Evolutionary conservation across 2,888 invertebrate species (phyloP), one percentile per base, ranked within the genome.

Genomic region (Tenthredo mesomela): DNA sequence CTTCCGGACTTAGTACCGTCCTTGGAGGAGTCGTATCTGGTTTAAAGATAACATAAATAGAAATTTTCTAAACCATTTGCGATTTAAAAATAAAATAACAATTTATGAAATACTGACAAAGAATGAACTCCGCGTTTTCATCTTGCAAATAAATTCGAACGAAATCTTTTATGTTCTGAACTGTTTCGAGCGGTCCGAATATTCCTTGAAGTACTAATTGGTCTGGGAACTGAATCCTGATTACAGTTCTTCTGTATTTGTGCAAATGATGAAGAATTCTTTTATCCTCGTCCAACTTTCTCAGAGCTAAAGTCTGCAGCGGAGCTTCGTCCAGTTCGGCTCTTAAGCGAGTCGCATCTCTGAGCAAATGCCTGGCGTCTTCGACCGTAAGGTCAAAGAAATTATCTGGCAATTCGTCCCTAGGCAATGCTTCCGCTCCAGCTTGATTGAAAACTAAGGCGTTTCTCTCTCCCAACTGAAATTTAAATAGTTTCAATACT

Each of bases 221-320:
- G 93, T 98, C 97, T 2, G 98, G 98, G 93, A 99, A 98, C 91
- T 97, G 96, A 86, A 99, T 94, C 84, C 98, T 94, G 73, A 99
- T 96, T 12, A 98, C 96, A 77, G 96, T 96, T 90, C 96, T 95
- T 89, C 96, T 96, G 93, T 98, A 98, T 87, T 95, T 95, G 84
- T 95, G 95, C 47, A 97, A 93, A 90, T 95, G 95, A 82, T 94
- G 93, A 82, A 96, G 91, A 86, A 95, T 93, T 86, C 93, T 93
- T 89, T 95, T 95, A 54, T 95, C 94, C 77, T 95, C 94, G 89
- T 96, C 95, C 43, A 96, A 90, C 87, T 95, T 94, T 71, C 96
- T 94, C 89, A 96, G 94, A 61, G 95, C 94, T 25, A 95, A 93
- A 0, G 97, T 97, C 89, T 96, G 93, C 73, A 99, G 93, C 1